Conservation (phyloP, 2,113 vertebrate genomes). For the Parus major region DNA sequence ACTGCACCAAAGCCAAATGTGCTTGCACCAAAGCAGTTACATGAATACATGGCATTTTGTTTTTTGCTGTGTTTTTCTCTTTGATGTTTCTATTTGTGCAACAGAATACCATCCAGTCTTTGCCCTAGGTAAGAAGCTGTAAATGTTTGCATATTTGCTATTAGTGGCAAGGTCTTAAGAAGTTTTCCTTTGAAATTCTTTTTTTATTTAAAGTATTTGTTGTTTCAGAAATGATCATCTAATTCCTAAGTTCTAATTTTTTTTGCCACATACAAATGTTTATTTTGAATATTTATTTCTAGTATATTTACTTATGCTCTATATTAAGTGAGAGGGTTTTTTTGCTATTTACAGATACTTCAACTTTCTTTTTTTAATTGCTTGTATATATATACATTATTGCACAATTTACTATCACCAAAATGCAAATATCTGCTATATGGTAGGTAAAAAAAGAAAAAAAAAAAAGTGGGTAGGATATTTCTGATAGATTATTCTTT, state of each 20-base stretch:
- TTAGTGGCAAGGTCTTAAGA: background rate
- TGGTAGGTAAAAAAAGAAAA: background rate
- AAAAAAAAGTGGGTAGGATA: no score
- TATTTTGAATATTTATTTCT: background rate
- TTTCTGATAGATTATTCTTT: background rate
- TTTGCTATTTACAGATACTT: background rate
- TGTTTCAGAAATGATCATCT: background rate
- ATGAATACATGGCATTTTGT: background rate
- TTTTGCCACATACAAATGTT: background rate
- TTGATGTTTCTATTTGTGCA: background rate
- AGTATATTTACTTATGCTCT: background rate
- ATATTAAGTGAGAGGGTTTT: background rate
- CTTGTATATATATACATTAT: background rate
- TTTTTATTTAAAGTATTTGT: background rate
- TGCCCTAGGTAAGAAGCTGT: background rate
- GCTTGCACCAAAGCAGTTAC: background rate
- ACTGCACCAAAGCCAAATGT: background rate
- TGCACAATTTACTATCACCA: background rate
- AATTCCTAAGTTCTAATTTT: background rate
- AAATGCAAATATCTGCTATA: background rate
- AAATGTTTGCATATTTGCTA: background rate
- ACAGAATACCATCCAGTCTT: background rate
- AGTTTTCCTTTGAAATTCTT: background rate
- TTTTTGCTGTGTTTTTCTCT: background rate
- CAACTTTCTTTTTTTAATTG: background rate